A percentile compares a stretch with the other conserved stretches of the same genome.
Conservation (phyloP, 1,140 invertebrate species). For the Tetramorium alpestre region DNA sequence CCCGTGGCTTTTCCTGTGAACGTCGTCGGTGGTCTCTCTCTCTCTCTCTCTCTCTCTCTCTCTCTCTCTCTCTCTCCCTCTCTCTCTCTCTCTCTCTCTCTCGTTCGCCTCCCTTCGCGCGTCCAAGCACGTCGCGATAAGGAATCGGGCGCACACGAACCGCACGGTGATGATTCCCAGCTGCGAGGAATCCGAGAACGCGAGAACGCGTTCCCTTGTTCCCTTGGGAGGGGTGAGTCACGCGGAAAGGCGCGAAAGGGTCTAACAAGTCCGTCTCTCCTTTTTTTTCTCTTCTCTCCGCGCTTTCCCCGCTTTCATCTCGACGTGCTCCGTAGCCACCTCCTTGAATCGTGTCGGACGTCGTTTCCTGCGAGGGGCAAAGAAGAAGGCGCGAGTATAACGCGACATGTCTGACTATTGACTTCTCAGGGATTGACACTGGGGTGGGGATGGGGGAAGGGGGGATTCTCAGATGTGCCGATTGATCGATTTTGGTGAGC, state of each 20-base stretch:
- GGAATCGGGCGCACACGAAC: background rate
- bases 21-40: conserved; percentile 26
- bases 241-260: conserved; percentile 24
- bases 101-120: conserved; percentile 6
- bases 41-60: too few relatives aligned
- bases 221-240: conserved; percentile 5
- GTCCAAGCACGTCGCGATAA: conserved; percentile 33
- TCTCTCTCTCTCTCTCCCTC: background rate
- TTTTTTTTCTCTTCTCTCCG: background rate
- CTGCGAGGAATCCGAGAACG: conserved; percentile 16
- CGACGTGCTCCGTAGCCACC: conserved; percentile 51
- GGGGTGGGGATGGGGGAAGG: background rate
- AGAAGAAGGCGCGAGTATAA: conserved; percentile 21
- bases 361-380: conserved; percentile 56
- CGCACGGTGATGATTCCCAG: conserved; percentile 6
- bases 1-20: conserved; percentile 14
- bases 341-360: conserved; percentile 59
- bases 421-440: background rate
- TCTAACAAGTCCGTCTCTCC: conserved; percentile 36
- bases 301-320: conserved; percentile 42
- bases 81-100: background rate
- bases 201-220: conserved; percentile 7
- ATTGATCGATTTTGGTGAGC: background rate
- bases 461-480: background rate
- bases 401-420: conserved; percentile 21